Conservation (phyloP, 2,888 invertebrate species). For the Sarcophaga caerulescens region DNA sequence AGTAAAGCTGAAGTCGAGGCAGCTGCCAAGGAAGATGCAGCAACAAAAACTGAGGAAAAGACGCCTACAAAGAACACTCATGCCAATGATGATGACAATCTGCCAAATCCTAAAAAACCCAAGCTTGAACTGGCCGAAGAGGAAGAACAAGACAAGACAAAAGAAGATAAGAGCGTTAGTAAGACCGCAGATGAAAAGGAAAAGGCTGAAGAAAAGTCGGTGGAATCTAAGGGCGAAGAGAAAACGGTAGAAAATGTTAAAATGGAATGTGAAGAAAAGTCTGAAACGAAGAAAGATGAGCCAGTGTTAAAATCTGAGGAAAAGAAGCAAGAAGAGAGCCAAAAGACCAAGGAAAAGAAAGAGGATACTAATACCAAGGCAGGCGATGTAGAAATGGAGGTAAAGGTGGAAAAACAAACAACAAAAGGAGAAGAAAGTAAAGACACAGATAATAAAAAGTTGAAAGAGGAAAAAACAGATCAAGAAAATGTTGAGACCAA, state of each 20-base stretch:
- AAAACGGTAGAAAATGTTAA: constrained; percentile 29
- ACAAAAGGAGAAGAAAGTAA: constrained; percentile 10
- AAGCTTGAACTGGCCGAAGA: constrained; percentile 75
- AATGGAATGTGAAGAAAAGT: constrained; percentile 47
- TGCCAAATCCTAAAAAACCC: constrained; percentile 82
- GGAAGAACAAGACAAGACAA: constrained; percentile 66
- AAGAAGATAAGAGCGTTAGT: constrained; percentile 35
- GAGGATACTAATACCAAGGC: constrained; percentile 27
- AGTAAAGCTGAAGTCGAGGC: constrained; percentile 61
- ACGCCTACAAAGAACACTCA: constrained; percentile 60
- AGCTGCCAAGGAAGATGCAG: constrained; percentile 56
- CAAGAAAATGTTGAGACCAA: constrained; percentile 27
- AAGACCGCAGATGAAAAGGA: constrained; percentile 60
- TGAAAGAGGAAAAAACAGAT: constrained; percentile 14
- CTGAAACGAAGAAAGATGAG: constrained; percentile 40
- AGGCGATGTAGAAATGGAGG: constrained; percentile 43
- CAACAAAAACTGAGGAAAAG: constrained; percentile 58
- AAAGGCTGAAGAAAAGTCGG: constrained; percentile 6
- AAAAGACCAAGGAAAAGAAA: constrained; percentile 28
- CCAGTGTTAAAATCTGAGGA: constrained; percentile 39
- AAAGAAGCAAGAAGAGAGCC: constrained; percentile 4
- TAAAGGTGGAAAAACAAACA: constrained; percentile 27
- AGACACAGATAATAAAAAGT: constrained; percentile 17
- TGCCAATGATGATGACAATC: constrained; percentile 75
- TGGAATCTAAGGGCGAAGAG: not conserved